These are phyloP conservation scores for Notodonta dromedarius DNA, from an alignment of 2,888 invertebrate genomes.

Conservation along the genomic window DNA sequence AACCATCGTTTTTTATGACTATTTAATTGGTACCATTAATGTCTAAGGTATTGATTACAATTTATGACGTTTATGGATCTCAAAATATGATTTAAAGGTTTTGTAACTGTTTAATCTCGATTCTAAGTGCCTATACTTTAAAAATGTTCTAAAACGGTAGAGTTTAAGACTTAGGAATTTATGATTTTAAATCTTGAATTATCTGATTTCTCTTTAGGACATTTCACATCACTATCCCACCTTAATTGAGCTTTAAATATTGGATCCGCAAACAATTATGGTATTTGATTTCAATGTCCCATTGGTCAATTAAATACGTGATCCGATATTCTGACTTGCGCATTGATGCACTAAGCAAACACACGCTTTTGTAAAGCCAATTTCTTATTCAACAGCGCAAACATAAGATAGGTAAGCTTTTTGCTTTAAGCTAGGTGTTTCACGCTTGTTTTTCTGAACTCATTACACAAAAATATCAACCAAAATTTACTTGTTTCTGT, in stretches of 20 bases:
- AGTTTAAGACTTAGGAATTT: too few species aligned
- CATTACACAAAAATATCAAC: too few species aligned
- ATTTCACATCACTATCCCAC: neutral
- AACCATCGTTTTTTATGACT: conserved; percentile 61
- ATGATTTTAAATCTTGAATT: too few species aligned
- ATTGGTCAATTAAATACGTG: conserved; percentile 20
- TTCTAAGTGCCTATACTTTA: too few species aligned
- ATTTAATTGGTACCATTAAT: conserved; percentile 73
- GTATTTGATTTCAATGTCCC: conserved; percentile 19
- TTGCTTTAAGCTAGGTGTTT: too few species aligned
- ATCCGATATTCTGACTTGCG: conserved; percentile 7
- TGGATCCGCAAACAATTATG: conserved; percentile 11
- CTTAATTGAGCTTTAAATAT: conserved; percentile 16
- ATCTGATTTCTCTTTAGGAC: too few species aligned
- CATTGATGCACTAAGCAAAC: conserved; percentile 8
- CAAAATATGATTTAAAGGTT: conserved; percentile 35
- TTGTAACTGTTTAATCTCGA: conserved; percentile 11
- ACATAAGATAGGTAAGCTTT: too few species aligned
- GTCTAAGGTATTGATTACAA: conserved; percentile 66
- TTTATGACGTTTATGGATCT: conserved; percentile 54
- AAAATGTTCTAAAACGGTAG: too few species aligned
- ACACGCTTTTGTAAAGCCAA: neutral
- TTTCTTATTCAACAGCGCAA: neutral
- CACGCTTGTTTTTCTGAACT: too few species aligned
- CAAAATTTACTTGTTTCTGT: too few species aligned